Conservation (phyloP, 2,797 vertebrate genomes). For the Eptatretus atami region DNA sequence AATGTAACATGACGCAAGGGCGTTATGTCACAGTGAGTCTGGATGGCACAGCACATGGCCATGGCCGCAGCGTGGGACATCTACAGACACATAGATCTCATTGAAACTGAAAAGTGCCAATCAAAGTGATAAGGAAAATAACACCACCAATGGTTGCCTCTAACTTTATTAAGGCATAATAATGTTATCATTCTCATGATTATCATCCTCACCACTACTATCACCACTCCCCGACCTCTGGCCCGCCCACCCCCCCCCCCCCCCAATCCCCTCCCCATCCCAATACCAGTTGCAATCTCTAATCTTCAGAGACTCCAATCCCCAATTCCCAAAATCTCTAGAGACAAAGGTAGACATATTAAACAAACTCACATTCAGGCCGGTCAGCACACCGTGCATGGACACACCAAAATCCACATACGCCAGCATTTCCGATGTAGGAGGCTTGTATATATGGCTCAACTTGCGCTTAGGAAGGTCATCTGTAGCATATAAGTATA, state of each 20-base stretch:
- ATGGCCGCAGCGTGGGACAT: conserved; percentile 69
- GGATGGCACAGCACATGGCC: conserved; percentile 69
- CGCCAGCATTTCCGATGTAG: conserved; percentile 76
- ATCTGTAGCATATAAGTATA: conserved; percentile 21
- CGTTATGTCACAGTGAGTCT: conserved; percentile 85
- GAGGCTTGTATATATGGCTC: conserved; percentile 63
- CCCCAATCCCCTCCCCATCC: too few species aligned
- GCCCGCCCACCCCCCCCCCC: too few species aligned
- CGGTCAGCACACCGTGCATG: conserved; percentile 94
- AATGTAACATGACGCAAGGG: conserved; percentile 82
- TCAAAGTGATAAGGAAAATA: too few species aligned
- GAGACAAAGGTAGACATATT: not conserved
- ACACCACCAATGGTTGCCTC: too few species aligned
- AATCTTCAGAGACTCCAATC: too few species aligned
- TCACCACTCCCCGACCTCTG: too few species aligned
- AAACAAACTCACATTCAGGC: conserved; percentile 43
- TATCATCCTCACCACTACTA: not conserved
- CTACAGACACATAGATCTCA: conserved; percentile 16
- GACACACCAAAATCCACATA: conserved; percentile 91
- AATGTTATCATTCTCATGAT: not conserved
- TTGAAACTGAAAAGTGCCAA: too few species aligned
- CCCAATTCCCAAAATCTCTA: too few species aligned
- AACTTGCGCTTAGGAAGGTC: conserved; percentile 66
- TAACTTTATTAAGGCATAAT: too few species aligned
- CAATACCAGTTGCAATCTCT: too few species aligned